Evolutionary conservation across 53 echinoderm and acorn worm species (phyloP), one percentile per base, ranked within the genome.

Genomic region (Antedon mediterranea): DNA sequence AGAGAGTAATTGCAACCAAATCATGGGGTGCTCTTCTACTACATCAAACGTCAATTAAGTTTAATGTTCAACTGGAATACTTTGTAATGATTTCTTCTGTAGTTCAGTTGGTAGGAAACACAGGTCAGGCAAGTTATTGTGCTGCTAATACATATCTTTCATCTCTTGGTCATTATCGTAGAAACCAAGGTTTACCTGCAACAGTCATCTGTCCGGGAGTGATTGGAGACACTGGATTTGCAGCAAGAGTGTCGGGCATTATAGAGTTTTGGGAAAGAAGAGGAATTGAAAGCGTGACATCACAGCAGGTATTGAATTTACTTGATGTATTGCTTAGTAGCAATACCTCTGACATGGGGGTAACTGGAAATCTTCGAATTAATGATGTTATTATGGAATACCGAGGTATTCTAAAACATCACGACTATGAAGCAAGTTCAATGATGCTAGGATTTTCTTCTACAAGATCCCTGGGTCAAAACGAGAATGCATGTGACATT

Each of bases 111-210:
- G 27, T 89, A 11, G 89, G 89, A 0, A 89, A 89, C 72, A 43
- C 85, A 28, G 89, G 89, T n/a, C 90, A 90, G 70, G 85, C 79
- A 0, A 80, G 76, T 71, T 90, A 90, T 81, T 88, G 85, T 71
- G 73, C 79, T 15, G 87, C 90, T 33, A 90, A 90, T 74, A 73
- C 32, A 32, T 90, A 84, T 31, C 71, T 90, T 30, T 77, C 82
- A 26, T 76, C 76, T 9, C 81, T 90, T 28, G 85, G 85, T 31
- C 34, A 78, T 3, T 76, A 75, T 41, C 76, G 90, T 28, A 34
- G 70, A 26, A 82, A 9, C 0, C 29, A 34, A 15, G 85, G 85
- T 11, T 57, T 90, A 28, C 90, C 90, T 18, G 87, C 88, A 3
- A 90, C 87, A 9, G 75, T 77, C 0, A 20, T 90, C 27, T 76